A percentile compares a stretch with the other conserved stretches of the same genome.
Conservation (phyloP, 2,888 invertebrate species). For the Bhutanitis thaidina region DNA sequence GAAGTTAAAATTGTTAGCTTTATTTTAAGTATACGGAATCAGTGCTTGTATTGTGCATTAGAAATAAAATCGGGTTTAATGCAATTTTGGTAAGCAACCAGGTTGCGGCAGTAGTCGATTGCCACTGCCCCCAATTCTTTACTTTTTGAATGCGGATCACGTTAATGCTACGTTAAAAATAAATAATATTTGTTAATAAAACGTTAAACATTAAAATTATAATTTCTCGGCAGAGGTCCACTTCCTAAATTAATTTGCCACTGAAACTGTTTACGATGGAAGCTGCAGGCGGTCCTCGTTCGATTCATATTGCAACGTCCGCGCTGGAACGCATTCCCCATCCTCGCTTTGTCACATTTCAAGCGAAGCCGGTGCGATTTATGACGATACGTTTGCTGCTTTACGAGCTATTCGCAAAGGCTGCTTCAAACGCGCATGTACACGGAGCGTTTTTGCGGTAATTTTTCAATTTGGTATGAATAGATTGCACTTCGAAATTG, state of each 20-base stretch:
- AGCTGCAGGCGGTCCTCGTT: background rate
- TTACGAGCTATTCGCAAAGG: constrained; percentile 49
- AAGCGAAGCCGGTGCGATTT: constrained; percentile 37
- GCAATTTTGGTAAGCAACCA: too few species aligned
- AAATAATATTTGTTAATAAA: too few species aligned
- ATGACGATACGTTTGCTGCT: constrained; percentile 42
- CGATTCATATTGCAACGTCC: constrained; percentile 1
- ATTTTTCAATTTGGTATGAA: background rate
- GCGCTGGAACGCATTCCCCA: constrained; percentile 7
- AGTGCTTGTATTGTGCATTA: too few species aligned
- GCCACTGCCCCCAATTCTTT: too few species aligned
- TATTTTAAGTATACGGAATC: too few species aligned
- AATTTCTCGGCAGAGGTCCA: background rate
- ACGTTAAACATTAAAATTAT: too few species aligned
- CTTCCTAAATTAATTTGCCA: background rate
- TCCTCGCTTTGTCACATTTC: constrained; percentile 40
- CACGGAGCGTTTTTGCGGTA: background rate
- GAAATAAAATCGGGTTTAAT: too few species aligned
- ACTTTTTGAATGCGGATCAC: too few species aligned
- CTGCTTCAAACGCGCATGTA: background rate
- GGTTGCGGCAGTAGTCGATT: too few species aligned
- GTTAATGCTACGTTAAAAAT: too few species aligned
- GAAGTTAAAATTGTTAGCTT: too few species aligned
- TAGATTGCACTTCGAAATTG: constrained; percentile 11
- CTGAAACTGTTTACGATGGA: background rate